phyloP scores from a whole-genome alignment of 1,140 invertebrate species.

The Drosophila yakuba region DNA sequence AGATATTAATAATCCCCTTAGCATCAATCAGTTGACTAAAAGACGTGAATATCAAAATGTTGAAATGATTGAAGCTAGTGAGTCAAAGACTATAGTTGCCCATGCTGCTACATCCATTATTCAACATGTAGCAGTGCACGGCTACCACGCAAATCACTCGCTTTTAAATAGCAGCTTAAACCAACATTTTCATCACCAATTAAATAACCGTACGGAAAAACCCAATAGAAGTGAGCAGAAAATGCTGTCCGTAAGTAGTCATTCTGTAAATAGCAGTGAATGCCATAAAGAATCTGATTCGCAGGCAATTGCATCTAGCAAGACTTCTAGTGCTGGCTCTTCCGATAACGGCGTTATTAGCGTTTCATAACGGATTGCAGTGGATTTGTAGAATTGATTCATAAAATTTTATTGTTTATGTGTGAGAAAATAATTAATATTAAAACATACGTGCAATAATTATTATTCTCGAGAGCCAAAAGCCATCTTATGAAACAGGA shows the following conservation, averaged over 20 bases:
- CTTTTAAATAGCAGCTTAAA: constrained; percentile 58
- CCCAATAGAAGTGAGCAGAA: constrained; percentile 12
- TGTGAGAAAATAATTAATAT: constrained; percentile 1
- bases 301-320: constrained; percentile 31
- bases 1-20: constrained; percentile 95
- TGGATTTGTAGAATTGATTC: not conserved
- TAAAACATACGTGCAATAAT: constrained; percentile 46
- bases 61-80: constrained; percentile 11
- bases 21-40: constrained; percentile 93
- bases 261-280: constrained; percentile 39
- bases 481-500: constrained; percentile 52
- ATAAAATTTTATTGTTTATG: not conserved
- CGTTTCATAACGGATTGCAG: constrained; percentile 70
- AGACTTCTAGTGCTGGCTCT: constrained; percentile 34
- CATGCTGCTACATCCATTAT: constrained; percentile 21
- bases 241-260: constrained; percentile 24
- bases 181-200: constrained; percentile 74
- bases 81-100: constrained; percentile 11
- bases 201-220: constrained; percentile 54
- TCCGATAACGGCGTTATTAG: constrained; percentile 77
- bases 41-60: constrained; percentile 55
- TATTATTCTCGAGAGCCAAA: constrained; percentile 22
- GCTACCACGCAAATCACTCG: constrained; percentile 42
- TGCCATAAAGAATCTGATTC: constrained; percentile 45
- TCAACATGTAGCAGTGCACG: constrained; percentile 30